phyloP scores from a whole-genome alignment of 30 jellyfish, hydroid and myxozoan species.

The Hydractinia symbiolongicarpus region DNA sequence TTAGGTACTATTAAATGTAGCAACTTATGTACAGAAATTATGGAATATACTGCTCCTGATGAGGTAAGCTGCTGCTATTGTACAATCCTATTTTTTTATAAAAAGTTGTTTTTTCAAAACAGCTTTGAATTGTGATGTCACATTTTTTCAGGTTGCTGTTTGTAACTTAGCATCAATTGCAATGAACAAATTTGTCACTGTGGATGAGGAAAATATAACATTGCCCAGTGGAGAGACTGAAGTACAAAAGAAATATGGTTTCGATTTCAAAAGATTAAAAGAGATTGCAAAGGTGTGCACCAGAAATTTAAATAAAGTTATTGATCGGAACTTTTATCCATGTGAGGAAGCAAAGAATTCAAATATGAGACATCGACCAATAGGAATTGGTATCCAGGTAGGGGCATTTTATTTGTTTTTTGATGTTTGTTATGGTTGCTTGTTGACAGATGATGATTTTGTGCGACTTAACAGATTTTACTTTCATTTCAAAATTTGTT shows the following conservation, averaged over 20 bases:
- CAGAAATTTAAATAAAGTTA: constrained; percentile 82
- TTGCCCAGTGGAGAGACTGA: constrained; percentile 37
- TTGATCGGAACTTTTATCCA: constrained; percentile 86
- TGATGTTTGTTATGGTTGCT: not conserved
- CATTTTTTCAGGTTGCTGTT: constrained; percentile 74
- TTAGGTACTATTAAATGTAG: constrained; percentile 97
- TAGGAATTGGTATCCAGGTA: constrained; percentile 99
- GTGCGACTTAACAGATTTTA: constrained; percentile 17
- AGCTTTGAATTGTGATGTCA: not conserved
- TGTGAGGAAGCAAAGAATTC: constrained; percentile 86
- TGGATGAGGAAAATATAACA: constrained; percentile 26
- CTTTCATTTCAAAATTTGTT: not conserved
- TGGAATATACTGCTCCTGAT: constrained; percentile 92
- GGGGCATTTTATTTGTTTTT: not conserved
- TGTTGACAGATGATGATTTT: constrained; percentile 27
- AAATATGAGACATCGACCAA: constrained; percentile 95
- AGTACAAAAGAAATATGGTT: constrained; percentile 36
- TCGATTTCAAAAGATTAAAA: constrained; percentile 67
- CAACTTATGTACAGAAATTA: constrained; percentile 93
- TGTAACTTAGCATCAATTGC: constrained; percentile 98
- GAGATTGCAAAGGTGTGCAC: constrained; percentile 83
- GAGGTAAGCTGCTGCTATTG: constrained; percentile 45
- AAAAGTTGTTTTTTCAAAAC: not conserved
- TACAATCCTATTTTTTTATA: not conserved
- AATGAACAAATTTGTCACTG: constrained; percentile 72